These are phyloP conservation scores for Maconellicoccus hirsutus DNA, from an alignment of 1,140 invertebrate species.

Conservation along the genomic window DNA sequence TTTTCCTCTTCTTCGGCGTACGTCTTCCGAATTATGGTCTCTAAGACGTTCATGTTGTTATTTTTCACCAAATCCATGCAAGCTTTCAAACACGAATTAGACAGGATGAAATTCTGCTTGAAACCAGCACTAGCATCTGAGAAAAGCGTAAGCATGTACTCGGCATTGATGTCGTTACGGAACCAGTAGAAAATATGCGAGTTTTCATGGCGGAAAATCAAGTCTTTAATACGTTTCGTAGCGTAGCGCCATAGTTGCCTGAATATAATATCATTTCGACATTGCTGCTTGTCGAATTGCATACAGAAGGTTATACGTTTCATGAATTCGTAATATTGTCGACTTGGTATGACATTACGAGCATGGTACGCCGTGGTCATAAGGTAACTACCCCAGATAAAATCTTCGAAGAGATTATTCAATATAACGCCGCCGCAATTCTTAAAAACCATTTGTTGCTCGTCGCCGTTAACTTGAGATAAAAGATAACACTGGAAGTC, in stretches of 20 bases:
- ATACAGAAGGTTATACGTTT: background rate
- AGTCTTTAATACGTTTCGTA: background rate
- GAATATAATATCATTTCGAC: background rate
- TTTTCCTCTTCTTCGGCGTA: background rate
- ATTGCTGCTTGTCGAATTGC: background rate
- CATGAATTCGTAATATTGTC: conserved; percentile 5
- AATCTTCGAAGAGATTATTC: background rate
- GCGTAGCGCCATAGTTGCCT: background rate
- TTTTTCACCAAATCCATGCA: background rate
- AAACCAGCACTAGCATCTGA: background rate
- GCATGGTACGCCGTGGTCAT: background rate
- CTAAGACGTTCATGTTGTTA: background rate
- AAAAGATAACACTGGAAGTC: background rate
- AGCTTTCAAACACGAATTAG: background rate
- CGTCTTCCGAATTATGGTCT: background rate
- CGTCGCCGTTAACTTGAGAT: background rate
- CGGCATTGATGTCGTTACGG: background rate
- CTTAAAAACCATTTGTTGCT: background rate
- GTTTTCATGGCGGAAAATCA: background rate
- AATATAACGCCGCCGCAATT: background rate
- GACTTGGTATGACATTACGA: background rate
- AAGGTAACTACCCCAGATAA: background rate
- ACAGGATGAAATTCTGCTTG: background rate
- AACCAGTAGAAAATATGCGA: background rate
- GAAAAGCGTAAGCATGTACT: background rate